Percentiles rank a stretch among this genome's conserved stretches.
phyloP scores from a whole-genome alignment of 2,888 invertebrate genomes.

The Trissoscelio sp. region DNA sequence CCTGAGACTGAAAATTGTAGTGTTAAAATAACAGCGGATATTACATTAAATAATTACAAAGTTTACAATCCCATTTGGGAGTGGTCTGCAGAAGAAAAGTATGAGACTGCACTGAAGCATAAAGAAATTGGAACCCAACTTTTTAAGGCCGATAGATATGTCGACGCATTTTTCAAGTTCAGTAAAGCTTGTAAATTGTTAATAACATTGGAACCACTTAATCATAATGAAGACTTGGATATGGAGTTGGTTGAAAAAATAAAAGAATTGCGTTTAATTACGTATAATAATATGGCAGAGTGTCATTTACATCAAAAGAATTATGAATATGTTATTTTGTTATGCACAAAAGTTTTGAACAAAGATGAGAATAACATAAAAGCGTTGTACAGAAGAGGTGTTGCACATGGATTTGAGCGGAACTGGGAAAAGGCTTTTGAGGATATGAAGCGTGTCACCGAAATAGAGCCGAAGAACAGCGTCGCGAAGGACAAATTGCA shows the following conservation, averaged over 20 bases:
- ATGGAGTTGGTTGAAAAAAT: conserved; percentile 84
- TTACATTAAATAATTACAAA: conserved; percentile 83
- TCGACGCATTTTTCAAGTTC: conserved; percentile 90
- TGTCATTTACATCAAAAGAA: conserved; percentile 90
- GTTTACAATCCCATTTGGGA: conserved; percentile 85
- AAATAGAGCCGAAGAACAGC: conserved; percentile 87
- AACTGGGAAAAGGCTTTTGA: conserved; percentile 88
- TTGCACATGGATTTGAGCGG: conserved; percentile 84
- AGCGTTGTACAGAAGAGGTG: conserved; percentile 84
- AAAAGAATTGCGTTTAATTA: conserved; percentile 86
- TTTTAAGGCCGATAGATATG: conserved; percentile 86
- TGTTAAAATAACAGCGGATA: conserved; percentile 83
- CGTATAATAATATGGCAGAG: conserved; percentile 93
- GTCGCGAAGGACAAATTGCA: conserved; percentile 86
- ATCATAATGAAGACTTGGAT: conserved; percentile 82
- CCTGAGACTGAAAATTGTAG: conserved; percentile 77
- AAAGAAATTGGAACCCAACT: conserved; percentile 87
- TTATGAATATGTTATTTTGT: conserved; percentile 87
- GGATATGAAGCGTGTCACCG: conserved; percentile 85
- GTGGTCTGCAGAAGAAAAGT: conserved; percentile 85
- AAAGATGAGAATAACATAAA: conserved; percentile 84
- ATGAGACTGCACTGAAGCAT: conserved; percentile 84
- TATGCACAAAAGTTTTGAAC: conserved; percentile 85
- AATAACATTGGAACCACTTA: conserved; percentile 86
- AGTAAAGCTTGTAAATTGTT: conserved; percentile 90